Conservation (phyloP, 2,797 vertebrate genomes). For the Coreius guichenoti region DNA sequence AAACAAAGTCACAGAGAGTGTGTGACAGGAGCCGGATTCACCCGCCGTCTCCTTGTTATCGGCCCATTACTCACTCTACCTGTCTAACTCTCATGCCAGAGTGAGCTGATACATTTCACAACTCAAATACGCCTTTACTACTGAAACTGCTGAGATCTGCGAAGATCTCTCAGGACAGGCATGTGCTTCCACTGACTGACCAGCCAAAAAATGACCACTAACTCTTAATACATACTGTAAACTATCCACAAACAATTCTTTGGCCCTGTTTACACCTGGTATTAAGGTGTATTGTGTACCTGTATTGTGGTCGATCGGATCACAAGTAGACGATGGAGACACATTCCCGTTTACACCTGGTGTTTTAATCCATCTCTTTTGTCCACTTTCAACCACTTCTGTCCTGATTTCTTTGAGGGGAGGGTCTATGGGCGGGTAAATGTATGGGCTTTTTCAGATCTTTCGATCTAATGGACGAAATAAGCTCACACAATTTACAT, state of each 20-base stretch:
- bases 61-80: conserved; percentile 5
- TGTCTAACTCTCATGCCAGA: not conserved
- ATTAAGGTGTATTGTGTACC: not conserved
- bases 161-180: not conserved
- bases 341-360: not conserved
- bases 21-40: not conserved
- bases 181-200: not conserved
- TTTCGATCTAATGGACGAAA: not conserved
- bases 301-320: not conserved
- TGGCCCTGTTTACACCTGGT: not conserved
- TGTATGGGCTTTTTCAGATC: not conserved
- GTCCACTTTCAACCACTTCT: too few relatives aligned
- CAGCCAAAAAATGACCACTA: not conserved
- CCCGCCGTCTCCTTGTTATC: conserved; percentile 1
- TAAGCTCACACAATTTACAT: not conserved
- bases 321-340: not conserved
- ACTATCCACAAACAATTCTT: not conserved
- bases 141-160: not conserved
- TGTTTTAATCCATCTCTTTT: not conserved
- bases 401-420: not conserved
- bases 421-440: not conserved
- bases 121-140: not conserved
- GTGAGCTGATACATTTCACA: not conserved
- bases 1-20: not conserved
- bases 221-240: not conserved